These are phyloP conservation scores for Epinephelus coioides DNA, from an alignment of 2,797 vertebrate species.

Conservation along the genomic window DNA sequence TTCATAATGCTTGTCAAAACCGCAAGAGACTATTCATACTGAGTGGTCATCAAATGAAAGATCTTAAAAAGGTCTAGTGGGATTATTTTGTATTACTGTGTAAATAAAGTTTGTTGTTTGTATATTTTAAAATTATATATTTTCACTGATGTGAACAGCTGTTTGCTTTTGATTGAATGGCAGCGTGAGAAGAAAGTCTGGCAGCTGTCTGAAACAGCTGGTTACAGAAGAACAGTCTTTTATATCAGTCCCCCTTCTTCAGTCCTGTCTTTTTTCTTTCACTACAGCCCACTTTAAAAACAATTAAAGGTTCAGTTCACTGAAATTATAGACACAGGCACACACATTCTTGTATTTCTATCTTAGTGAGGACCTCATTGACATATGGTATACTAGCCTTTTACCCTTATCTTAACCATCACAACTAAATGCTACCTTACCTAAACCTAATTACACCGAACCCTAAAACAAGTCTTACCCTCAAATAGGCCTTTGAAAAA, in stretches of 20 bases:
- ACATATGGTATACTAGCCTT: no score
- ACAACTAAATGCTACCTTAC: no score
- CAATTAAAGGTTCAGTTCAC: background rate
- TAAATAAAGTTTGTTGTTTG: slow-evolving; percentile 53
- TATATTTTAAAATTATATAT: slow-evolving; percentile 30
- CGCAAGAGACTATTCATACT: slow-evolving; percentile 63
- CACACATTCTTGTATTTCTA: no score
- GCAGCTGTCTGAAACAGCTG: background rate
- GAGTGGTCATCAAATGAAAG: slow-evolving; percentile 42
- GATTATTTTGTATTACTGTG: slow-evolving; percentile 34
- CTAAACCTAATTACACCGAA: no score
- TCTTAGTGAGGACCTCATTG: no score
- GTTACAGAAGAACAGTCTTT: background rate
- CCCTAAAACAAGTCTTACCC: no score
- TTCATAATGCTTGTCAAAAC: background rate
- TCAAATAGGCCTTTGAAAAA: no score
- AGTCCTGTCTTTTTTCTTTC: background rate
- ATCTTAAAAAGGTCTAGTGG: background rate
- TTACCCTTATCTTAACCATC: no score
- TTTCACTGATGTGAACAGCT: slow-evolving; percentile 26
- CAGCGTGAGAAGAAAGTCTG: background rate
- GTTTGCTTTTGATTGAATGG: slow-evolving; percentile 23
- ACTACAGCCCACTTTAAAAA: background rate
- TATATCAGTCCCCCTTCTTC: background rate
- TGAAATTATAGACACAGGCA: background rate